Evolutionary conservation across 2,888 invertebrate genomes (phyloP), one percentile per base, ranked within the genome.

Genomic region (Cerceris ruficornis): DNA sequence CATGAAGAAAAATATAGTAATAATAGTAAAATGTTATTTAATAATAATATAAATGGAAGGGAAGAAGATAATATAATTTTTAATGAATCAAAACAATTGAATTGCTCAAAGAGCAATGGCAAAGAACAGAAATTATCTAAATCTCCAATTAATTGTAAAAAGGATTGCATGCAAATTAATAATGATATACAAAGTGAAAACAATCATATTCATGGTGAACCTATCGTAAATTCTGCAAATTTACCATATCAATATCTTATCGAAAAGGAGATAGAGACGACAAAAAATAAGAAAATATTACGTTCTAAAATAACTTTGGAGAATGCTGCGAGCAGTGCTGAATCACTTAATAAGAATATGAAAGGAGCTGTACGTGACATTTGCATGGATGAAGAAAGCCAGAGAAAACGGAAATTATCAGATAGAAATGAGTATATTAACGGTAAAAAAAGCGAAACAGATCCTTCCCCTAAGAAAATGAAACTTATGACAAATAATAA

Each of bases 191-290:
- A 54, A 7, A 43, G 14, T 50, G 13, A n/a, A 15, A 17, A 50
- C 64, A 52, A 55, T n/a, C 11, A 13, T 13, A 41, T 15, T 11
- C 0, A 8, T 8, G 83, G 83, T 14, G 79, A 83, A 41, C 8
- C n/a, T 13, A 78, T 78, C 42, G 58, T 64, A 0, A 86, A 89
- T 62, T 77, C 89, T 14, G 81, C 76, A 0, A 88, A 89, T 78
- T 73, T 91, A 73, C 90, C 90, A 0, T 89, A 91, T 77, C 92
- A 91, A 58, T 90, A 91, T 66, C 81, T 91, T 0, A 91, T 90
- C 49, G 90, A 91, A 66, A 83, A 86, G 50, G 91, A 92, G 28
- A 90, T 90, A 41, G 87, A 91, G 58, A 83, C 82, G 74, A 81
- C 68, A 39, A 72, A 75, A 49, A n/a, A 41, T 15, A 50, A 42